Conservation (phyloP, 2,113 vertebrate species). For the Elgaria multicarinata region DNA sequence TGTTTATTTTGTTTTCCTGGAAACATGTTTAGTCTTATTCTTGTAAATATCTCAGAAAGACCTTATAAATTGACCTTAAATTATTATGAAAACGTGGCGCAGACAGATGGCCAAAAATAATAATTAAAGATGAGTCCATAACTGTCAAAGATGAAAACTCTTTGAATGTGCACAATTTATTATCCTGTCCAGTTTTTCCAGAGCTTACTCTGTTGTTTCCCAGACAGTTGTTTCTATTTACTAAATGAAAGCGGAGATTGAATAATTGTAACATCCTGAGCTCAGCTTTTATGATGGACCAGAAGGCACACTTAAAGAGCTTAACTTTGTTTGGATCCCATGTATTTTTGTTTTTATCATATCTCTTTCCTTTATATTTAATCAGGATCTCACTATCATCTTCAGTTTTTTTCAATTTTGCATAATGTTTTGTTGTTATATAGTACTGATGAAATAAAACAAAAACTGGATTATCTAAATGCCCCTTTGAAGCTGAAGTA, state of each 20-base stretch:
- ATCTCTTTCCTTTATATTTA: background rate
- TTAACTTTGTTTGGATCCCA: background rate
- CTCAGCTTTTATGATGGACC: background rate
- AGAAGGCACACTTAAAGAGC: background rate
- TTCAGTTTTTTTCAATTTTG: background rate
- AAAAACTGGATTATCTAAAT: background rate
- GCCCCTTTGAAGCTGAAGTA: background rate
- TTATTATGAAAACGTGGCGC: background rate
- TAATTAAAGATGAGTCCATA: background rate
- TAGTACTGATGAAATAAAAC: background rate
- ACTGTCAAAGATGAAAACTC: background rate
- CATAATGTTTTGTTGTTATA: background rate
- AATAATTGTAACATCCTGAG: background rate
- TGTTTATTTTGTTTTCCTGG: no score
- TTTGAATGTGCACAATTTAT: background rate
- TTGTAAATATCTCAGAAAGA: background rate
- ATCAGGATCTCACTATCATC: background rate
- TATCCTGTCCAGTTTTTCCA: background rate
- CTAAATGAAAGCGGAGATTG: background rate
- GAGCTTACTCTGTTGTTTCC: background rate
- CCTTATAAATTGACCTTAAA: background rate
- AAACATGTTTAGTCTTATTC: background rate
- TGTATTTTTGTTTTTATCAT: background rate
- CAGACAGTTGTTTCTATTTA: conserved; percentile 7
- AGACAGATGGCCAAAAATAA: background rate